phyloP scores from a whole-genome alignment of 2,797 vertebrate species.

The Etheostoma perlongum region DNA sequence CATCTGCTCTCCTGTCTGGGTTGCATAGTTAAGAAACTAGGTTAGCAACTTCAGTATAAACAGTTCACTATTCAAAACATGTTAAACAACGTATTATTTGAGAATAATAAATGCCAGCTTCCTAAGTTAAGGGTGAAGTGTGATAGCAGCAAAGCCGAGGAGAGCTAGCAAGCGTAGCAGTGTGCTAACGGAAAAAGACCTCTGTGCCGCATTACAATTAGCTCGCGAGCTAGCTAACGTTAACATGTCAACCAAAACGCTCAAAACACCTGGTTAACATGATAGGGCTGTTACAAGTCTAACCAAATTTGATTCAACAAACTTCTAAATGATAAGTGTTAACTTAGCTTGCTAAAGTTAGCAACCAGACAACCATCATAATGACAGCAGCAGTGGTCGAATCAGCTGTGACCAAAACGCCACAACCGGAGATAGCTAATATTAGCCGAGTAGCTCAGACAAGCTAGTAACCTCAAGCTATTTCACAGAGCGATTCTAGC shows the following conservation, averaged over 20 bases:
- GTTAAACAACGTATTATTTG: fast-evolving
- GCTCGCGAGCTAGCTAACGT: constrained; percentile 40
- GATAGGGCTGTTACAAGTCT: too few relatives aligned
- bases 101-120: not conserved
- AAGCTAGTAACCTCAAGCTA: constrained; percentile 40
- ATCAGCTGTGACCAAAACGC: constrained; percentile 70
- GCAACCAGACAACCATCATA: constrained; percentile 10
- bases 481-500: constrained; percentile 26
- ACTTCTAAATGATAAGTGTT: not conserved
- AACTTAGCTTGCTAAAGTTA: constrained; percentile 26
- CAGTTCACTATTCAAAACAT: not conserved
- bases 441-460: constrained; percentile 44
- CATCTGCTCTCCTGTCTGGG: constrained; percentile 37
- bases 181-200: constrained; percentile 22
- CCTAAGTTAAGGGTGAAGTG: not conserved
- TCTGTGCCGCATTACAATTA: constrained; percentile 66
- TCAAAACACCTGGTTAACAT: not conserved
- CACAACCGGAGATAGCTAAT: constrained; percentile 26
- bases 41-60: not conserved
- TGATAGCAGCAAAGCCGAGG: constrained; percentile 6
- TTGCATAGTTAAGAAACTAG: not conserved
- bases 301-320: not conserved
- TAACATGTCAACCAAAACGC: constrained; percentile 36
- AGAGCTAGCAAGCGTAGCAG: constrained; percentile 25
- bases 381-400: constrained; percentile 58